Base-by-base conservation (phyloP, 2,113 vertebrate genomes). In the Aegotheles bennettii region DNA sequence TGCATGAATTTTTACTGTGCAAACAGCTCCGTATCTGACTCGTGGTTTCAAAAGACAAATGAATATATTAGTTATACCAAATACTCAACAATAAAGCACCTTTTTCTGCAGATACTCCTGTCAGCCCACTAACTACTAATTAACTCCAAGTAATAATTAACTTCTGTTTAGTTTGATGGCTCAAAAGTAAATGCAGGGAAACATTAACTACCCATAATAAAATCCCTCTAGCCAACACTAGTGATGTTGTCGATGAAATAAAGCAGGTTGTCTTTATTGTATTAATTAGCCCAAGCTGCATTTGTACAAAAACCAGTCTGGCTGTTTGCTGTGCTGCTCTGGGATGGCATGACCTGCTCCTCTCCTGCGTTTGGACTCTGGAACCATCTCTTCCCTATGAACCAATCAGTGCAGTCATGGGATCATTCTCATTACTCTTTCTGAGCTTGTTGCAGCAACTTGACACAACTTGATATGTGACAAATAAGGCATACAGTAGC, bases 71-170 rank as follows among this genome's bases (percentile, higher is more conserved):
- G 21, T 28, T 75, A 5, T 33, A 57, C 16, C 77, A 87, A 89
- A 89, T 71, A 91, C 13, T 56, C 35, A 68, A 48, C 36, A 89
- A 9, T 35, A 79, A 79, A 53, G 19, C 29, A 60, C 12, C 35
- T 82, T 81, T 75, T 89, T 56, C 73, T 87, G 36, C 20, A 83
- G 36, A 25, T 80, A 33, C 36, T 79, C 67, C 19, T 83, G 15
- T 67, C 68, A 64, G 43, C n/a, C 40, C 35, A 42, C 40, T 81
- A 48, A 59, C 64, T 91, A 79, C 56, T 79, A 73, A 64, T 69
- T 87, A 82, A 78, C 57, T 89, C 57, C 73, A 73, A 61, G 12
- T 82, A 90, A 93, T 65, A 57, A 76, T 87, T 94, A 89, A 73
- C 57, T 76, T 87, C 24, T 67, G n/a, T 87, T 89, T 96, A 70